Base-by-base conservation (phyloP, 2,888 invertebrate genomes). In the Pimpla rufipes region DNA sequence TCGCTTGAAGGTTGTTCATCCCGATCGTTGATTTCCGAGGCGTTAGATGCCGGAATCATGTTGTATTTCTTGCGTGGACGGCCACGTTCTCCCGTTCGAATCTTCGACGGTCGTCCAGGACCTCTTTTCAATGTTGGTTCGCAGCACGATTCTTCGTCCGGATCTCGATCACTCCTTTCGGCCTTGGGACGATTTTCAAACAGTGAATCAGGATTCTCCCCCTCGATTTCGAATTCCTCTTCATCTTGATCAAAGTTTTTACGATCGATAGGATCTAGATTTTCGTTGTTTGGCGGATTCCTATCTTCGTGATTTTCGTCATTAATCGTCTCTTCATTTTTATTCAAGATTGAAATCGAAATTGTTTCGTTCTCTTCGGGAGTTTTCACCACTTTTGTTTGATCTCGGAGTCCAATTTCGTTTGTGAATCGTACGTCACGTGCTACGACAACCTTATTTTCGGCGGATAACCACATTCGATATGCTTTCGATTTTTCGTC, bases 381-480 rank as follows among this genome's bases (percentile, higher is more conserved):
- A 37, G 10, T 62, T 62, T 37, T n/a, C 8, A 62, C 47, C 18
- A 66, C 66, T 23, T 40, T 29, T 10, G 40, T 45, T 18, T 57
- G 40, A 23, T 47, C 23, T n/a, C 21, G 11, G 29, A n/a, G n/a
- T n/a, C 64, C 55, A 3, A 68, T 21, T 62, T 84, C 79, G 1
- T 70, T 57, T 16, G 80, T 21, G 6, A 84, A 68, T 29, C 55
- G 35, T 1, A 82, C 59, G 59, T 82, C 80, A 21, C 82, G 66
- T 0, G 84, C 77, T 29, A 71, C 55, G 6, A 78, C 18, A 6
- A 84, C 37, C 52, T 29, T 82, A 18, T 66, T 83, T 71, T 88
- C 85, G 1, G 85, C 35, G 8, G 57, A 84, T 11, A 87, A 83
- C 47, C 85, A 88, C 23, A 81, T 76, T 7, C 87, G 59, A 13